A percentile compares a stretch with the other conserved stretches of the same genome.
These are phyloP conservation scores for Patella ulyssiponensis DNA, from an alignment of 2,888 invertebrate genomes.

Conservation along the genomic window DNA sequence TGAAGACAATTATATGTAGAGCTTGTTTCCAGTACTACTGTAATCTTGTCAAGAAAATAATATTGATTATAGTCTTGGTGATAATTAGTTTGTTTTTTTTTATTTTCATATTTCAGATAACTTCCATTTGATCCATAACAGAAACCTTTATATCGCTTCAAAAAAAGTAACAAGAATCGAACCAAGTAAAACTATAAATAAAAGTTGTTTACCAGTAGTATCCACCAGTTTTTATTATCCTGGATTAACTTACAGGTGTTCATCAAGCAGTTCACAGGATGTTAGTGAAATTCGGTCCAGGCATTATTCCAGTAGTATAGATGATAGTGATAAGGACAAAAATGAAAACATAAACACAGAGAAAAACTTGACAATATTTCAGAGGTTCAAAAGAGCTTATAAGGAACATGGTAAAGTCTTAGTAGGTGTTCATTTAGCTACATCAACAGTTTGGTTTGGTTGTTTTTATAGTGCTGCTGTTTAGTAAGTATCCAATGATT, in stretches of 20 bases:
- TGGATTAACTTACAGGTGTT: no score
- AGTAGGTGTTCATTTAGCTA: conserved; percentile 91
- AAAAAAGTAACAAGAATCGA: no score
- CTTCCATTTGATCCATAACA: no score
- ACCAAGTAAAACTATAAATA: background rate
- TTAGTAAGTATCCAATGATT: conserved; percentile 77
- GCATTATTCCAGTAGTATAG: background rate
- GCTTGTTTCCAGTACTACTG: no score
- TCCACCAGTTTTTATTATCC: background rate
- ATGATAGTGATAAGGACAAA: background rate
- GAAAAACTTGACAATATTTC: conserved; percentile 78
- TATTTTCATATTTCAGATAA: no score
- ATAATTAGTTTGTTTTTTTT: no score
- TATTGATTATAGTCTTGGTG: no score
- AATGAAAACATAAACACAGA: conserved; percentile 57
- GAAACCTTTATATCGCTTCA: no score
- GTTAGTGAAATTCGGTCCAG: no score
- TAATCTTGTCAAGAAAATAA: no score
- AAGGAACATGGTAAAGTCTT: conserved; percentile 97
- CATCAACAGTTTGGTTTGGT: conserved; percentile 90
- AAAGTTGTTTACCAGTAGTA: background rate
- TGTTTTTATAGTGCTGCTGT: conserved; percentile 88
- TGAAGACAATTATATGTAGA: no score
- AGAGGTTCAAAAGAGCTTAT: conserved; percentile 91
- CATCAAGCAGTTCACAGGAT: no score